Base-by-base conservation (phyloP, 1,140 invertebrate genomes). In the Stegodyphus dumicola region DNA sequence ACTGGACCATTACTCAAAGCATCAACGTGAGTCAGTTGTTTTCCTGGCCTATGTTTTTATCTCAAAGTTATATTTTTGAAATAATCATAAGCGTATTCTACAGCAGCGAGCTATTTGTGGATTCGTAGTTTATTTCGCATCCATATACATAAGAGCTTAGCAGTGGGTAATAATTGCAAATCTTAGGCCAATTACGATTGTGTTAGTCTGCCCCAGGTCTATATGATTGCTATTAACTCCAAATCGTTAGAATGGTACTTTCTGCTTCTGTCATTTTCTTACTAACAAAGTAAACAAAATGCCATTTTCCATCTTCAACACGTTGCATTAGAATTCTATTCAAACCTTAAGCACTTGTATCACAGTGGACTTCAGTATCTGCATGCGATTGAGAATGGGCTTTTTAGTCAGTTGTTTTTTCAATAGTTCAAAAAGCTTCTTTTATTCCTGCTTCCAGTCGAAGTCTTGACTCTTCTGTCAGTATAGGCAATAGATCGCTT, bases 121-220 rank as follows among this genome's bases (percentile, higher is more conserved):
- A 1, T 54, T 73, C 1, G 54, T 33, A 7, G 77, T 54, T 56
- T 53, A 17, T n/a, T 79, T 85, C 33, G 15, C 49, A 11, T 73
- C 56, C n/a, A 77, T 71, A 17, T 54, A 70, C 7, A 71, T 49
- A n/a, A 87, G n/a, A 11, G 73, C 71, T 15, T 85, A 9, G 64
- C 52, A 73, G 60, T 85, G 73, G 11, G 80, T 87, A 48, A 85
- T 67, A 33, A 85, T 17, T 51, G 56, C 52, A 70, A 87, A 87
- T 17, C 49, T 51, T 15, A 79, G 79, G 6, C 66, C 53, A 17
- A 86, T 15, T 11, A 86, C 54, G 49, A n/a, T 18, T 60, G 65
- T n/a, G 60, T 60, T 6, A 79, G 18, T 64, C 65, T 56, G 13
- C 79, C 76, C 17, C 79, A 15, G 17, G 65, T 73, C 56, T 53